Conservation (phyloP, 64 coral and sea anemone genomes). For the Montipora efflorescens region DNA sequence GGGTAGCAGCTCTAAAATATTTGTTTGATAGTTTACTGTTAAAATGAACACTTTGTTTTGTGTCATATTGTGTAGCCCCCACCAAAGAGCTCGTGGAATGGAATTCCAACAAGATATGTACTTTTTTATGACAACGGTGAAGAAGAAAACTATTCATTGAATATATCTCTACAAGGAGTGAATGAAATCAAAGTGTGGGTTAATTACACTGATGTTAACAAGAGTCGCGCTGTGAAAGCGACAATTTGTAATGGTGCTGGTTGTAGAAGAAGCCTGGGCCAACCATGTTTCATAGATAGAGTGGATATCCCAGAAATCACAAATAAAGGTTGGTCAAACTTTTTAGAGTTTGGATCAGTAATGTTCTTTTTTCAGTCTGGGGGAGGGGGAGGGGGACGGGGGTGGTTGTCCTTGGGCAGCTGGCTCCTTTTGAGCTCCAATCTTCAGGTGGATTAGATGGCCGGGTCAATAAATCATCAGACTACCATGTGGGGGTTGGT, state of each 20-base stretch:
- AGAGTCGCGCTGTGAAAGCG: not conserved
- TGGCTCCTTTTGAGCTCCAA: no score
- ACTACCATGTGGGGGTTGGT: no score
- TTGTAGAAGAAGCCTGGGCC: not conserved
- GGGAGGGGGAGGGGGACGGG: no score
- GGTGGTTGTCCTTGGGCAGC: no score
- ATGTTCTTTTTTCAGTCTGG: no score
- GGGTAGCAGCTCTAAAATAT: not conserved
- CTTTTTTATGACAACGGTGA: not conserved
- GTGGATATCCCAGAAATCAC: not conserved
- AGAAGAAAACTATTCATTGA: not conserved
- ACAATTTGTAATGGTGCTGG: not conserved
- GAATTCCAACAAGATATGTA: not conserved
- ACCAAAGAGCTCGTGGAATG: slow-evolving; percentile 7
- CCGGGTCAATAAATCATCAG: no score
- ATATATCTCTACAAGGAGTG: not conserved
- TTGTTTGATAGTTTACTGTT: not conserved
- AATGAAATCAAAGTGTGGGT: not conserved
- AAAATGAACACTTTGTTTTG: not conserved
- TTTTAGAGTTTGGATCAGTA: not conserved
- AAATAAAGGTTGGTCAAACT: not conserved
- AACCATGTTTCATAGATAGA: not conserved
- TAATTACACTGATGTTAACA: not conserved
- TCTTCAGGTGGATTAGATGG: no score
- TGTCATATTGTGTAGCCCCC: not conserved